Base-by-base conservation (phyloP, 2,113 vertebrate genomes). In the Euleptes europaea region DNA sequence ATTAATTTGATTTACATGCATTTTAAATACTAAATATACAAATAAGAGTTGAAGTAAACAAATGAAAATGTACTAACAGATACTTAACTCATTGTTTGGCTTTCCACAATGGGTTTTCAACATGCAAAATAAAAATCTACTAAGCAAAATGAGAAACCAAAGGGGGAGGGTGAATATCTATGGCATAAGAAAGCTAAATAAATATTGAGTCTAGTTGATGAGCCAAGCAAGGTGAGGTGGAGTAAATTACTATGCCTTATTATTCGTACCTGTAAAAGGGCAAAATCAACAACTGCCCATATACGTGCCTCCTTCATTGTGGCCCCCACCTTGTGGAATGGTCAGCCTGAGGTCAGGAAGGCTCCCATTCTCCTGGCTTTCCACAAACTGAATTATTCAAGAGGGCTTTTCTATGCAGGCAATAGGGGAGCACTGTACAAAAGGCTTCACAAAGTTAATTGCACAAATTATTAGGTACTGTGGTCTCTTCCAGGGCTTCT, bases 1-100 rank as follows among this genome's bases (percentile, higher is more conserved):
- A 84, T 73, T 73, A 73, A 82, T 82, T 90, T 90, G 33, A 47
- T 47, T 38, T 69, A 19, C 8, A 1, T 80, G 19, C 31, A 19
- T 63, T 49, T 67, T 84, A 51, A 84, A 79, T 31, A 1, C 31
- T 47, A 79, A 79, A 79, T 4, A 79, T 31, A 40, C 47, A 72
- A 57, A 63, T 42, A 40, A n/a, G 4, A 15, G 13, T 35, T 79
- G 51, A 85, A 44, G 10, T 60, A 67, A 78, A 54, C 8, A 70
- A 42, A 63, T 60, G 33, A 82, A 72, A 79, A 8, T 51, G 31
- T 38, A 78, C 13, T 35, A 51, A 40, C 15, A 35, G 15, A 65
- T 21, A 77, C 44, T 69, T 76, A 38, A 28, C 35, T 33, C 47
- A 60, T 74, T 8, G 13, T 19, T 63, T 2, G 15, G n/a, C 21